Conservation (phyloP, 2,113 vertebrate species). For the Seriola dumerili region DNA sequence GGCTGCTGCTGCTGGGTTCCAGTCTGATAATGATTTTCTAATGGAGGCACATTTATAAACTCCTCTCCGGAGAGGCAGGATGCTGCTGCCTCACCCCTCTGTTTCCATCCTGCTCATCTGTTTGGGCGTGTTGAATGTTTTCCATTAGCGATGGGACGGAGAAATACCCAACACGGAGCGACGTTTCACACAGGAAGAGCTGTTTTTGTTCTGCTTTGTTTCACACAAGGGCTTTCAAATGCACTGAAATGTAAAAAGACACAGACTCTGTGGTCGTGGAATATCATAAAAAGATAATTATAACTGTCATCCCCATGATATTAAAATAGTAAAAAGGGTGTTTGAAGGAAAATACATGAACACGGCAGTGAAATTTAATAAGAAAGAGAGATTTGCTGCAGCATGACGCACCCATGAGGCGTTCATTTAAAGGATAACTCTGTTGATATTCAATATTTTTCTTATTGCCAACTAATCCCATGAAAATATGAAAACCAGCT, state of each 20-base stretch:
- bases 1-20: conserved; percentile 51
- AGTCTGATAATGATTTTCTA: conserved; percentile 62
- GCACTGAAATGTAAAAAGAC: neutral
- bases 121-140: conserved; percentile 41
- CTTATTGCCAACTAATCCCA: no score
- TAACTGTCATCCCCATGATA: neutral
- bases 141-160: conserved; percentile 33
- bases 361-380: neutral
- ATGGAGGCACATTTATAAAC: conserved; percentile 47
- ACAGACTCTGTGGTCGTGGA: neutral
- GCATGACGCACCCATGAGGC: neutral
- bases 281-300: no score
- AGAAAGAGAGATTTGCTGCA: neutral
- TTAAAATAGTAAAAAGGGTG: neutral
- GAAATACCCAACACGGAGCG: neutral
- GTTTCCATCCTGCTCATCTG: conserved; percentile 47
- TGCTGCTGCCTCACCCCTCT: conserved; percentile 43
- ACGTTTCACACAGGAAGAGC: conserved; percentile 27
- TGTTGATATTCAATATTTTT: no score
- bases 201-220: conserved; percentile 10
- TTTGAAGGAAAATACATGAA: neutral
- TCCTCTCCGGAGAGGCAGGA: conserved; percentile 47
- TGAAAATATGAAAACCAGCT: no score
- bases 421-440: no score
- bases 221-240: neutral